These are phyloP conservation scores for Trachythela sp. DNA, from an alignment of 64 coral and sea anemone genomes.

Conservation along the genomic window DNA sequence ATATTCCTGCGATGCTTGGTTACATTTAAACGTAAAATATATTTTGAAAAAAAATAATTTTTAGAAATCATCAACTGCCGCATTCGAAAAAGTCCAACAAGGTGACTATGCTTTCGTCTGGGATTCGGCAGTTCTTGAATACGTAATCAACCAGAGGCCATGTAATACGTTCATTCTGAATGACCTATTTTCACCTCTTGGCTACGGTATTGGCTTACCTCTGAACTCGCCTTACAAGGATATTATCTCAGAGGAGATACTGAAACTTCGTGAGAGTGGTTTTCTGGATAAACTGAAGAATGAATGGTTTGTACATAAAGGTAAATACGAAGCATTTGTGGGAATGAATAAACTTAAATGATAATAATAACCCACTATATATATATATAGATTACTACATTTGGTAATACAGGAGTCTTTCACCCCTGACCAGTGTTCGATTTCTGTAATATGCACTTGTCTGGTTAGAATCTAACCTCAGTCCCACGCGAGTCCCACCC, in stretches of 20 bases:
- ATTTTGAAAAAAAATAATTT: too few relatives aligned
- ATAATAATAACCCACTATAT: too few relatives aligned
- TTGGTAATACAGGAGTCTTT: too few relatives aligned
- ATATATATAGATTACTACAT: too few relatives aligned
- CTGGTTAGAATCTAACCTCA: too few relatives aligned
- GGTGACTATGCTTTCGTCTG: slow-evolving; percentile 71
- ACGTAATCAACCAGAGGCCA: slow-evolving; percentile 59
- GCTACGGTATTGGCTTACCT: slow-evolving; percentile 71
- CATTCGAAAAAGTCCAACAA: slow-evolving; percentile 54
- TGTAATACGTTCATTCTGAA: slow-evolving; percentile 64
- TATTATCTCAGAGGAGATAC: slow-evolving; percentile 64
- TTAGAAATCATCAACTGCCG: slow-evolving; percentile 13
- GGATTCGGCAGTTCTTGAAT: slow-evolving; percentile 77
- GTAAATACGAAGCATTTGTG: too few relatives aligned
- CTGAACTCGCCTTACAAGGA: slow-evolving; percentile 69
- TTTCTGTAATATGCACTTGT: too few relatives aligned
- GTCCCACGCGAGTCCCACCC: too few relatives aligned
- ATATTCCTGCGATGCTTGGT: too few relatives aligned
- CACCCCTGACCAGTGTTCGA: too few relatives aligned
- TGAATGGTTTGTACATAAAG: slow-evolving; percentile 52
- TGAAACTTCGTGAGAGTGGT: slow-evolving; percentile 69
- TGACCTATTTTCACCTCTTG: slow-evolving; percentile 61
- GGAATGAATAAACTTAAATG: too few relatives aligned
- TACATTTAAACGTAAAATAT: too few relatives aligned
- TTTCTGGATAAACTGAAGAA: slow-evolving; percentile 67